Conservation (phyloP, 2,797 vertebrate genomes). For the Pipistrellus nathusii region DNA sequence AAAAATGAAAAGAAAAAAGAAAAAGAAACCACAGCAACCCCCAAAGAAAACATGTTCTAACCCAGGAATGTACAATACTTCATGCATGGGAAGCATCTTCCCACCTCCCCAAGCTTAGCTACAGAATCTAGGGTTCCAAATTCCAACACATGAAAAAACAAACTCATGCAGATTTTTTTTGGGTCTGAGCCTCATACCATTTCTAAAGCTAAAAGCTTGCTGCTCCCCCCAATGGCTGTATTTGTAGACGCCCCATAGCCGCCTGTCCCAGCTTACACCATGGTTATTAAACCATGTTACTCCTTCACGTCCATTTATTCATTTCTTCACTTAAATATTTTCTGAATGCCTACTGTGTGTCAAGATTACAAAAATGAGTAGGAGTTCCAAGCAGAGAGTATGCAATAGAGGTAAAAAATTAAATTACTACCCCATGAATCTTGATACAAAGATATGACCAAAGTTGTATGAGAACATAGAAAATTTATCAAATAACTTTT, state of each 20-base stretch:
- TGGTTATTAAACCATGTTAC: not conserved
- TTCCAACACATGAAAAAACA: slow-evolving; percentile 60
- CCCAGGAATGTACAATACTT: slow-evolving; percentile 75
- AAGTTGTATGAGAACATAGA: not conserved
- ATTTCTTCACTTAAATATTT: slow-evolving; percentile 12
- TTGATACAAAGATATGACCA: not conserved
- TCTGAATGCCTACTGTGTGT: not conserved
- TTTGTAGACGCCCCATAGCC: not conserved
- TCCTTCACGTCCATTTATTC: not conserved
- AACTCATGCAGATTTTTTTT: not conserved
- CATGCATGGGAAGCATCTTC: slow-evolving; percentile 66
- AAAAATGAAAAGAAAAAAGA: not conserved
- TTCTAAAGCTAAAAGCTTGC: slow-evolving; percentile 32
- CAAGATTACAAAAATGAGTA: not conserved
- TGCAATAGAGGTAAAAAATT: not conserved
- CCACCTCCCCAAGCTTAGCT: slow-evolving; percentile 71
- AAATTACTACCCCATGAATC: not conserved
- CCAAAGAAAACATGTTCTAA: slow-evolving; percentile 80
- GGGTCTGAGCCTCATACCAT: not conserved
- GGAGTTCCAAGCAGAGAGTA: not conserved
- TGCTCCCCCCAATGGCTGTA: not conserved
- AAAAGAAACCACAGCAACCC: slow-evolving; percentile 73
- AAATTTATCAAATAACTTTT: not conserved
- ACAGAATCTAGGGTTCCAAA: slow-evolving; percentile 49
- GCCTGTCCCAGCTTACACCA: not conserved